Percentiles rank a stretch among this genome's conserved stretches.
Conservation (phyloP, 2,888 invertebrate species). For the Leptopterna dolabrata region DNA sequence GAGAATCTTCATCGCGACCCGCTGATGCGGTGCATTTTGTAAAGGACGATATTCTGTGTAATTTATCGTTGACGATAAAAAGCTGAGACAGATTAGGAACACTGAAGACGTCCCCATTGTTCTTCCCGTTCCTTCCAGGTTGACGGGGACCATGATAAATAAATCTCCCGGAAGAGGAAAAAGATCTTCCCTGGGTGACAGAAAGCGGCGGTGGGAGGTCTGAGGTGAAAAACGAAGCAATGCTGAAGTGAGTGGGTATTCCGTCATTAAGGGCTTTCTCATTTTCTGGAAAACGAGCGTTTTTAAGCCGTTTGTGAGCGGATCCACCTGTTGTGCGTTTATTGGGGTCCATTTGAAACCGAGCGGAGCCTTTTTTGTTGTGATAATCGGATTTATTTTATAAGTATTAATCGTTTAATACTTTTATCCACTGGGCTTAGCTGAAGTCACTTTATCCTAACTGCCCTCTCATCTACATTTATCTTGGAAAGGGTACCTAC, state of each 20-base stretch:
- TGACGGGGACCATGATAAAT: background rate
- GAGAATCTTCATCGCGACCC: background rate
- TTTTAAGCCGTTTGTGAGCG: background rate
- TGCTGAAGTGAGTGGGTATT: constrained; percentile 5
- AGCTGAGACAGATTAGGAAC: background rate
- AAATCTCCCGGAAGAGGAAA: background rate
- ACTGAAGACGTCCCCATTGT: constrained; percentile 14
- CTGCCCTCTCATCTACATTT: background rate
- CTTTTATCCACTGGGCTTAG: background rate
- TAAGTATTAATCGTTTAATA: background rate
- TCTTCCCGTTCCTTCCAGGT: background rate
- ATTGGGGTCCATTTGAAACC: background rate
- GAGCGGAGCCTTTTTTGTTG: background rate
- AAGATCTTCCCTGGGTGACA: background rate
- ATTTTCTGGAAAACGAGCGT: background rate
- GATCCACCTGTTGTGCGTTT: constrained; percentile 11
- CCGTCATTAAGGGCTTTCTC: constrained; percentile 26
- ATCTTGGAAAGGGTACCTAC: no score
- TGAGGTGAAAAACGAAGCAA: background rate
- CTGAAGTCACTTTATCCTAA: background rate
- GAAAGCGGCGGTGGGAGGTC: background rate
- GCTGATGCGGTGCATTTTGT: constrained; percentile 6
- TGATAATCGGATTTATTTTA: background rate
- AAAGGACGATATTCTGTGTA: background rate
- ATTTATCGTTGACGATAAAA: constrained; percentile 9